phyloP scores from a whole-genome alignment of 2,113 vertebrate species.

The Montifringilla adamsi region DNA sequence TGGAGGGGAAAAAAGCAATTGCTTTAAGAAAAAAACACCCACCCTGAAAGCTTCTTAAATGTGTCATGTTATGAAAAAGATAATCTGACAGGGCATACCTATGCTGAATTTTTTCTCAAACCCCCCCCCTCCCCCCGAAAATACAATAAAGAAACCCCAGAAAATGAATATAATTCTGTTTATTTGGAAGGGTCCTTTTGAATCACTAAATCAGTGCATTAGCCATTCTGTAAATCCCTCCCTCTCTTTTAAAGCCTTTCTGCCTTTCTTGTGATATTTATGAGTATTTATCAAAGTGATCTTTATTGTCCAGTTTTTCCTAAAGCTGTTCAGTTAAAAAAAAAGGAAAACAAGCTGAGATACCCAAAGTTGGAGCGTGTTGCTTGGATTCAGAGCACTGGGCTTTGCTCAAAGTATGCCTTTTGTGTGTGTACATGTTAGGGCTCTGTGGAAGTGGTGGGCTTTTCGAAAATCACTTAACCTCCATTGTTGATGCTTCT shows the following conservation, averaged over 20 bases:
- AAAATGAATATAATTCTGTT: not conserved
- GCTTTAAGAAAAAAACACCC: not conserved
- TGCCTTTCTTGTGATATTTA: not conserved
- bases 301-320: conserved; percentile 17
- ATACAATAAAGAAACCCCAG: not conserved
- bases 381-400: not conserved
- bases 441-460: conserved; percentile 34
- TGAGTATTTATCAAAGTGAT: not conserved
- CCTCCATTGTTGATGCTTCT: conserved; percentile 54
- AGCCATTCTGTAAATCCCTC: not conserved
- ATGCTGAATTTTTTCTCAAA: not conserved
- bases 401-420: not conserved
- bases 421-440: conserved; percentile 2
- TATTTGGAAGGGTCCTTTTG: not conserved
- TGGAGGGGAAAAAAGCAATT: not conserved
- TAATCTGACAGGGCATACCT: conserved; percentile 8
- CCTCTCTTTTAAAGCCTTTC: not conserved
- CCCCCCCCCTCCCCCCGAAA: not conserved
- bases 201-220: not conserved
- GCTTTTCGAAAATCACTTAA: conserved; percentile 58
- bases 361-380: not conserved
- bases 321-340: not conserved
- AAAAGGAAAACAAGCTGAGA: not conserved
- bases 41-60: not conserved
- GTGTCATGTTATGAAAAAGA: conserved; percentile 2